phyloP scores from a whole-genome alignment of 1,140 invertebrate species.

The Contarinia nasturtii region DNA sequence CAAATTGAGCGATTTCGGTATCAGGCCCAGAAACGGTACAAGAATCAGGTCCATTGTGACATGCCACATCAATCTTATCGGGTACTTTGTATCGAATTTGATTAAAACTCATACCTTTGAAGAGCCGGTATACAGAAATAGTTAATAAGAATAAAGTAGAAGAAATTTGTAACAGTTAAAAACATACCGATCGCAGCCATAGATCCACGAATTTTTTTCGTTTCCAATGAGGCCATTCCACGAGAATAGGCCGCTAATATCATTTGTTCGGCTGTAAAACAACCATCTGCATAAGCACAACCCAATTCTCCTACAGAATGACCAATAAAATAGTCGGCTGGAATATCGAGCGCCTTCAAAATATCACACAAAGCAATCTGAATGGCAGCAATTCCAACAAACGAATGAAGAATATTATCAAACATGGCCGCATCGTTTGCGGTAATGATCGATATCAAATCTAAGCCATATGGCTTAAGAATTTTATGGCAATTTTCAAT shows the following conservation, averaged over 20 bases:
- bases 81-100: constrained; percentile 40
- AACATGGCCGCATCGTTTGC: constrained; percentile 50
- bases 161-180: too few species aligned
- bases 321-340: constrained; percentile 66
- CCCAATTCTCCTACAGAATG: constrained; percentile 82
- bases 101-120: constrained; percentile 33
- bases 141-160: too few species aligned
- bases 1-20: constrained; percentile 46
- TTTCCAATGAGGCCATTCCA: constrained; percentile 65
- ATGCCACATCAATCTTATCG: constrained; percentile 54
- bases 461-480: constrained; percentile 50
- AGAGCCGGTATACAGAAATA: too few species aligned
- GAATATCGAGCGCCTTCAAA: constrained; percentile 45
- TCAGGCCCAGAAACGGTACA: constrained; percentile 72
- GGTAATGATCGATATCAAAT: constrained; percentile 62
- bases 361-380: constrained; percentile 70
- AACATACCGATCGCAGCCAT: constrained; percentile 70
- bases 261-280: constrained; percentile 65
- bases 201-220: constrained; percentile 50
- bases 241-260: constrained; percentile 67
- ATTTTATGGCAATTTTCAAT: constrained; percentile 52
- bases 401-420: constrained; percentile 69
- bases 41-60: constrained; percentile 68
- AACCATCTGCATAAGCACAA: constrained; percentile 77
- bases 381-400: constrained; percentile 80